Conservation (phyloP, 2,797 vertebrate species). For the Spea hammondii region DNA sequence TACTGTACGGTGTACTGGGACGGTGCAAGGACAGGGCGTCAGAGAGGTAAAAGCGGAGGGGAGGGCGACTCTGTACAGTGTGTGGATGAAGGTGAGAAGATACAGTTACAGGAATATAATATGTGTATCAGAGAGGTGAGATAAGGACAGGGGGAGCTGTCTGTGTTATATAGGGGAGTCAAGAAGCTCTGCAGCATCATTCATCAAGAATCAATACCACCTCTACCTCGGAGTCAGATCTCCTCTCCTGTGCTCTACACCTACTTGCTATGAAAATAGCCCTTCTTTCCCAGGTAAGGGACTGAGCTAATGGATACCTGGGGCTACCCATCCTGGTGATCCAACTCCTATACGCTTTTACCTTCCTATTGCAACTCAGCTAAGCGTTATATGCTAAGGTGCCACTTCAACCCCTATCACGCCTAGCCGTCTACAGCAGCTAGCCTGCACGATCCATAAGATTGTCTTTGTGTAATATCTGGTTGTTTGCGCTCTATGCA, state of each 20-base stretch:
- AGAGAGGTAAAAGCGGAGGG: slow-evolving; percentile 2
- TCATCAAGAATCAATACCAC: neutral
- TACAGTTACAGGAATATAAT: neutral
- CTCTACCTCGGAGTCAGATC: neutral
- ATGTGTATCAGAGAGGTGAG: neutral
- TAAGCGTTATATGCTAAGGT: no score
- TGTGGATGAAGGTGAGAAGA: neutral
- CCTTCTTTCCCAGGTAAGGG: slow-evolving; percentile 1
- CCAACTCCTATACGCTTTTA: no score
- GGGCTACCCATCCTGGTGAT: no score
- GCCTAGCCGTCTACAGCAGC: no score
- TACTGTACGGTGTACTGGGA: no score
- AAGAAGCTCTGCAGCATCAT: neutral
- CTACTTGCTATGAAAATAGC: slow-evolving; percentile 4
- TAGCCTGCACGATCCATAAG: no score
- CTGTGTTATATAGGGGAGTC: neutral
- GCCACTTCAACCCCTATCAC: no score
- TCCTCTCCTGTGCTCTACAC: neutral
- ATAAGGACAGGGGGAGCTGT: neutral
- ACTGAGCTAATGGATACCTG: neutral
- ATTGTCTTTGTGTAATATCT: no score
- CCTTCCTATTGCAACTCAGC: no score
- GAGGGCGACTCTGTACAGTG: neutral
- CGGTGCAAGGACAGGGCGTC: neutral
- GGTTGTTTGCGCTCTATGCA: no score